phyloP scores from a whole-genome alignment of 1,140 invertebrate genomes.

The Battus philenor region DNA sequence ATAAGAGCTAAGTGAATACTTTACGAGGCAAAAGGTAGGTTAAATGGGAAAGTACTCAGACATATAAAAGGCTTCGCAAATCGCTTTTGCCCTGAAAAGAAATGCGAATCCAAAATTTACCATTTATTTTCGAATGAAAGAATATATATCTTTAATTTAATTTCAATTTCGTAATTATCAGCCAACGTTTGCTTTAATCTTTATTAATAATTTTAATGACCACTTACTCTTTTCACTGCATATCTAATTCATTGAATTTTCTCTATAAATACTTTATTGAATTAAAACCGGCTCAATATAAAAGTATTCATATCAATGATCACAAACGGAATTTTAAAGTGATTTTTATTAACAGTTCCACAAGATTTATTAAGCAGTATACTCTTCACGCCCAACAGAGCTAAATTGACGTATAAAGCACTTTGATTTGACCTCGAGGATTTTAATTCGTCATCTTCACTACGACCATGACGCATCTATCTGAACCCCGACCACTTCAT shows the following conservation, averaged over 20 bases:
- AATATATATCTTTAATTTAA: neutral
- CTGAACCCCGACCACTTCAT: constrained; percentile 47
- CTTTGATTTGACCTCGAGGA: constrained; percentile 24
- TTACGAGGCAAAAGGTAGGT: constrained; percentile 23
- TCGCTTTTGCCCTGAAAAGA: neutral
- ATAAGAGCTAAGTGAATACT: constrained; percentile 48
- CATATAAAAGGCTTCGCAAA: neutral
- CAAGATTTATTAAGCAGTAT: neutral
- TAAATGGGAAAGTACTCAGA: constrained; percentile 15
- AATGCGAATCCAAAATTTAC: constrained; percentile 4
- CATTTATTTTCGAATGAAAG: neutral
- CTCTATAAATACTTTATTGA: too few relatives aligned
- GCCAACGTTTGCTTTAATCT: too few relatives aligned
- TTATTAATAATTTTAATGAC: too few relatives aligned
- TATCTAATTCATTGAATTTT: too few relatives aligned
- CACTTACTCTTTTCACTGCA: too few relatives aligned
- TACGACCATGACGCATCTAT: constrained; percentile 41
- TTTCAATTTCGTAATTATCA: neutral
- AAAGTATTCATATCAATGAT: too few relatives aligned
- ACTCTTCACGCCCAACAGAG: constrained; percentile 11
- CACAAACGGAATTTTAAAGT: too few relatives aligned
- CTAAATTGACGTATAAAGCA: constrained; percentile 15
- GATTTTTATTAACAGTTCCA: constrained; percentile 7
- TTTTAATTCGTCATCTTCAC: constrained; percentile 27
- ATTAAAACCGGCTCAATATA: too few relatives aligned